Conservation (phyloP, 2,797 vertebrate genomes). For the Octomys mimax region DNA sequence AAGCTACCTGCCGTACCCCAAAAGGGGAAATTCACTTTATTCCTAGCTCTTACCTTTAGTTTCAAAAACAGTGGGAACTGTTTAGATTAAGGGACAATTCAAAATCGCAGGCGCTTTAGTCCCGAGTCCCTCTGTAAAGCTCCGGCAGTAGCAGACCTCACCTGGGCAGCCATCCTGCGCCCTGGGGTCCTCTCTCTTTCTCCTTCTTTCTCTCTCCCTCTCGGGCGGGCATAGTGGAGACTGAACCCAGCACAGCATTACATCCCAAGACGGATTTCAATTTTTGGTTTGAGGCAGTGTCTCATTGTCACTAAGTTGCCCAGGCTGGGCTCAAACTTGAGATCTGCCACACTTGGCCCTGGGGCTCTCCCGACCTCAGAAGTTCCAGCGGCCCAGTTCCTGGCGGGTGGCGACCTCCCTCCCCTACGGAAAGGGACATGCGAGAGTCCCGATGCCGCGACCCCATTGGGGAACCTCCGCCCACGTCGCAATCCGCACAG, state of each 20-base stretch:
- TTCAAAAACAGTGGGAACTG: neutral
- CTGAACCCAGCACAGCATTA: neutral
- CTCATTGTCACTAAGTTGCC: neutral
- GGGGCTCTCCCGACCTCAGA: neutral
- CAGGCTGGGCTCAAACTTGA: neutral
- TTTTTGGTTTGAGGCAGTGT: neutral
- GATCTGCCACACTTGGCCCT: neutral
- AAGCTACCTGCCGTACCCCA: neutral
- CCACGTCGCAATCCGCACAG: neutral
- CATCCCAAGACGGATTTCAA: neutral
- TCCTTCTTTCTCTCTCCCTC: neutral
- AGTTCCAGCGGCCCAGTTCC: neutral
- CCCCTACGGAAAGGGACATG: neutral
- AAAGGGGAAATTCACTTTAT: neutral
- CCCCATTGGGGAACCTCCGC: neutral
- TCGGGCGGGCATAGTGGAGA: fast-evolving
- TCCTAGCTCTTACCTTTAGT: neutral
- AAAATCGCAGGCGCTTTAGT: neutral
- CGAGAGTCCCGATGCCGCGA: neutral
- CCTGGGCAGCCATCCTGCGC: neutral
- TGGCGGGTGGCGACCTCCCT: neutral
- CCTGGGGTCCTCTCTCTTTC: neutral
- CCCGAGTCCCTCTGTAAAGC: neutral
- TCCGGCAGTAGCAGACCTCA: neutral
- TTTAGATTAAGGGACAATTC: neutral